These are phyloP conservation scores for Eueides isabella DNA, from an alignment of 1,140 invertebrate species.

Conservation along the genomic window DNA sequence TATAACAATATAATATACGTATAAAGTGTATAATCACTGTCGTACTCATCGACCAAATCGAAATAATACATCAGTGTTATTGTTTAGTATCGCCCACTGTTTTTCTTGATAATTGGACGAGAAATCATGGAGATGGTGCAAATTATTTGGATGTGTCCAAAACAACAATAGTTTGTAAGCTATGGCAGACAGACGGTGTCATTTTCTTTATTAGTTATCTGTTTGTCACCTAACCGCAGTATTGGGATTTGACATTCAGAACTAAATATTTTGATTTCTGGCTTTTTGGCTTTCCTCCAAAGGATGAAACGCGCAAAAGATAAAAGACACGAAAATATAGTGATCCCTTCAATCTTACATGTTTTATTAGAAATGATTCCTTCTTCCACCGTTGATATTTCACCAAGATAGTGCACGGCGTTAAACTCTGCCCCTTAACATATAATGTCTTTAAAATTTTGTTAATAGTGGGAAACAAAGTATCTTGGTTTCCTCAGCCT, in stretches of 20 bases:
- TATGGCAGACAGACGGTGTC: neutral
- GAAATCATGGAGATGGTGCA: conserved; percentile 56
- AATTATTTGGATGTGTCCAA: conserved; percentile 29
- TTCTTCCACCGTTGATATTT: neutral
- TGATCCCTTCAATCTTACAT: neutral
- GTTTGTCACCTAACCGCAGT: neutral
- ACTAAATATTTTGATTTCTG: no score
- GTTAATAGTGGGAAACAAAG: no score
- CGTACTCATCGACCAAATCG: conserved; percentile 51
- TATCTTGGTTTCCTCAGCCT: no score
- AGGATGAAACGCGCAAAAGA: no score
- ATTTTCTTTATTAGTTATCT: neutral
- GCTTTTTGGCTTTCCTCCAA: no score
- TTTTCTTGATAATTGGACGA: conserved; percentile 72
- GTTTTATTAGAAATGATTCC: no score
- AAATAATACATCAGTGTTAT: conserved; percentile 65
- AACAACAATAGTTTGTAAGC: conserved; percentile 29
- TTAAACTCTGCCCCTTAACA: no score
- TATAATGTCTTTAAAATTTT: no score
- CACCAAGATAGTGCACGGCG: no score
- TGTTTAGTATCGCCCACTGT: conserved; percentile 66
- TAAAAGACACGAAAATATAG: neutral
- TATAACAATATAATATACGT: neutral
- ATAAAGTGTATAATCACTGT: conserved; percentile 23
- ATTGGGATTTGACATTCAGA: no score